Conservation (phyloP, 2,888 invertebrate genomes). For the Nemoura dubitans region DNA sequence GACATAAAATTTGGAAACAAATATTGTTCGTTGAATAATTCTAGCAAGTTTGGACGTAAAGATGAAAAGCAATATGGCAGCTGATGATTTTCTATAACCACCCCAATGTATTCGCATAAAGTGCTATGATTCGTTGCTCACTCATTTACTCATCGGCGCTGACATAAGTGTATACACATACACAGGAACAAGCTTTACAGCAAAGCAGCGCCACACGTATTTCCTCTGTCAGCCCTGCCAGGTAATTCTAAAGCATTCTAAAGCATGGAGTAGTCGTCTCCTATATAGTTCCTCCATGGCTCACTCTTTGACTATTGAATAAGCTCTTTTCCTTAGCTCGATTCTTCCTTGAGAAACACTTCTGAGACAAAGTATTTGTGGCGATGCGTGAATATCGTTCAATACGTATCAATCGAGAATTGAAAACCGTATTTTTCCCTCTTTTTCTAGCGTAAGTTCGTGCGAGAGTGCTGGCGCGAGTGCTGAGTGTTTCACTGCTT, state of each 20-base stretch:
- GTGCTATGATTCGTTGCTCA: neutral
- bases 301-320: neutral
- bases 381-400: slow-evolving; percentile 4
- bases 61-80: neutral
- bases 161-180: neutral
- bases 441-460: neutral
- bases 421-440: neutral
- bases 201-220: neutral
- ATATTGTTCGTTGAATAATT: slow-evolving; percentile 1
- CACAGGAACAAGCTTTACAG: neutral
- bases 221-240: neutral
- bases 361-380: neutral
- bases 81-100: neutral
- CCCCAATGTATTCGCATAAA: neutral
- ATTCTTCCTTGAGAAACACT: neutral
- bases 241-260: neutral
- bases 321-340: neutral
- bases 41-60: neutral
- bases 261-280: neutral
- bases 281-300: neutral
- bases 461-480: neutral
- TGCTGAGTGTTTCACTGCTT: no score
- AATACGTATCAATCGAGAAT: neutral
- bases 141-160: neutral
- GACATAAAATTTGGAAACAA: neutral